phyloP scores from a whole-genome alignment of 2,113 vertebrate genomes.

The Saccopteryx bilineata region DNA sequence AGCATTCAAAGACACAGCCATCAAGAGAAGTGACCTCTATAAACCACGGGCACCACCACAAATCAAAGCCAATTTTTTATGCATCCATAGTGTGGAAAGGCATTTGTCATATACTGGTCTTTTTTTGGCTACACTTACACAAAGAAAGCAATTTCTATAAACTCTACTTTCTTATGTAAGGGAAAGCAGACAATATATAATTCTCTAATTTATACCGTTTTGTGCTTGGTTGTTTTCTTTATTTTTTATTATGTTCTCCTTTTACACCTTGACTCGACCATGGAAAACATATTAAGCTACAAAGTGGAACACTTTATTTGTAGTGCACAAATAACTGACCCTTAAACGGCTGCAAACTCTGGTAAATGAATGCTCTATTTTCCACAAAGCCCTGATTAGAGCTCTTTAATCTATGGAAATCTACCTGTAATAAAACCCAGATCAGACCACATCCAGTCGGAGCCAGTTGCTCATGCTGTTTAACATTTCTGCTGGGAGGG shows the following conservation, averaged over 20 bases:
- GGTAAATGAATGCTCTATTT: slow-evolving; percentile 88
- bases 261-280: slow-evolving; percentile 67
- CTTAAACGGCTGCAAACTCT: slow-evolving; percentile 72
- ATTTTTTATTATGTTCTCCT: slow-evolving; percentile 68
- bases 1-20: neutral
- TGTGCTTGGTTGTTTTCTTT: neutral
- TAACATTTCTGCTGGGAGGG: slow-evolving; percentile 85
- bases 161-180: neutral
- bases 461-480: slow-evolving; percentile 85
- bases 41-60: neutral
- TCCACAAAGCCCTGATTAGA: slow-evolving; percentile 74
- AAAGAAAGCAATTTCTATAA: slow-evolving; percentile 31
- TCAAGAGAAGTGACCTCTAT: neutral
- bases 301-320: slow-evolving; percentile 76
- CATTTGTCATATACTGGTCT: neutral
- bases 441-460: slow-evolving; percentile 84
- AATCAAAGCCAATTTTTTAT: neutral
- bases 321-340: slow-evolving; percentile 61
- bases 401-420: slow-evolving; percentile 77
- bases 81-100: neutral
- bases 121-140: neutral
- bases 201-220: neutral
- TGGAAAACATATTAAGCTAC: slow-evolving; percentile 74
- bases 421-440: slow-evolving; percentile 81
- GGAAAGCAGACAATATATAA: neutral